A percentile compares a stretch with the other conserved stretches of the same genome.
These are phyloP conservation scores for Acestrorhynchus altus DNA, from an alignment of 2,797 vertebrate species.

Conservation along the genomic window DNA sequence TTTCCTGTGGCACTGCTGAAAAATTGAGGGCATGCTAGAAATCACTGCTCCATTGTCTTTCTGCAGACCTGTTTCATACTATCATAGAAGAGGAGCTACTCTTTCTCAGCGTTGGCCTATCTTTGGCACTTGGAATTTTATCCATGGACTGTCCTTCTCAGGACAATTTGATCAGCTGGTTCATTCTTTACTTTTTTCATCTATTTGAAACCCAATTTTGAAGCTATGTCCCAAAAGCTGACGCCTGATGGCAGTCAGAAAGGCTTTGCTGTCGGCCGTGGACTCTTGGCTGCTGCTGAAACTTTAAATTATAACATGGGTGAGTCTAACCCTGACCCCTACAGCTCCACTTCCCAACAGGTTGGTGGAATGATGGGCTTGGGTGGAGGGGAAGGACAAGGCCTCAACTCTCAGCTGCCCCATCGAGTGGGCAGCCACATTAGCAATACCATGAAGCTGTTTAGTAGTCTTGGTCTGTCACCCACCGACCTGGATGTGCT, in stretches of 20 bases:
- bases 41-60: slow-evolving; percentile 76
- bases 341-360: slow-evolving; percentile 59
- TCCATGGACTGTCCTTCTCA: slow-evolving; percentile 50
- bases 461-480: slow-evolving; percentile 81
- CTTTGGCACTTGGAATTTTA: slow-evolving; percentile 57
- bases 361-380: slow-evolving; percentile 69
- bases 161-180: slow-evolving; percentile 45
- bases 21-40: slow-evolving; percentile 59
- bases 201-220: slow-evolving; percentile 44
- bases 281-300: slow-evolving; percentile 79
- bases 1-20: slow-evolving; percentile 59
- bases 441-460: slow-evolving; percentile 82
- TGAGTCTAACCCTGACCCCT: slow-evolving; percentile 66
- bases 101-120: slow-evolving; percentile 61
- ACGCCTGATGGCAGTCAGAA: slow-evolving; percentile 71
- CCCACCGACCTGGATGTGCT: slow-evolving; percentile 80
- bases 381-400: slow-evolving; percentile 66
- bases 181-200: slow-evolving; percentile 62
- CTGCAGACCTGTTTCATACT: slow-evolving; percentile 70
- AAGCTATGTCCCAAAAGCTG: slow-evolving; percentile 79
- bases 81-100: slow-evolving; percentile 68
- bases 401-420: slow-evolving; percentile 63
- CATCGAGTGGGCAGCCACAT: slow-evolving; percentile 64
- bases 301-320: slow-evolving; percentile 81
- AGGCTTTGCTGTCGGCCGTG: slow-evolving; percentile 78